Conservation (phyloP, 2,888 invertebrate species). For the Leptodirus hochenwartii region DNA sequence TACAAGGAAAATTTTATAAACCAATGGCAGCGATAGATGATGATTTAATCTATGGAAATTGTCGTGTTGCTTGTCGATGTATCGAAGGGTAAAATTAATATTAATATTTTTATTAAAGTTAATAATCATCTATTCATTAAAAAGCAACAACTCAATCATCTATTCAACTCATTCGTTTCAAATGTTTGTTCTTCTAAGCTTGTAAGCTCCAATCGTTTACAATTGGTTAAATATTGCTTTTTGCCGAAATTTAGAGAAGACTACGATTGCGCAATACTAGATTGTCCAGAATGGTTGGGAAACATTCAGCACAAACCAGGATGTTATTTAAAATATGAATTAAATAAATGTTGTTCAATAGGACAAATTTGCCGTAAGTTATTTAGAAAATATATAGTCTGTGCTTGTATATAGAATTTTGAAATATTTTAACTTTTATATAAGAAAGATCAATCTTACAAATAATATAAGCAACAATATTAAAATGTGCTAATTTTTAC, state of each 20-base stretch:
- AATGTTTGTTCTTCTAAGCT: too few relatives aligned
- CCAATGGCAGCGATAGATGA: background rate
- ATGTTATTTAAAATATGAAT: slow-evolving; percentile 9
- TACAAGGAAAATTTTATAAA: background rate
- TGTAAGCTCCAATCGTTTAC: too few relatives aligned
- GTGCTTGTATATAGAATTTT: too few relatives aligned
- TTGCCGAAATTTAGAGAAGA: background rate
- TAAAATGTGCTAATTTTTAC: too few relatives aligned
- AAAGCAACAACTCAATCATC: too few relatives aligned
- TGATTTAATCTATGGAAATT: background rate
- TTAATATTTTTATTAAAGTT: background rate
- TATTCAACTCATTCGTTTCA: too few relatives aligned
- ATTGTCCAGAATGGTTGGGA: background rate
- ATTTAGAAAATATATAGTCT: too few relatives aligned
- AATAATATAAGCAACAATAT: too few relatives aligned
- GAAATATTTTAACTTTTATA: too few relatives aligned
- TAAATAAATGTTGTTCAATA: slow-evolving; percentile 9
- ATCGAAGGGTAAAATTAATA: background rate
- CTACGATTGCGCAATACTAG: background rate
- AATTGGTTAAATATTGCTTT: background rate
- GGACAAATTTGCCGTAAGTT: slow-evolving; percentile 10
- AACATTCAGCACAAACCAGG: slow-evolving; percentile 4
- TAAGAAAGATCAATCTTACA: too few relatives aligned
- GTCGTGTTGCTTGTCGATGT: background rate
- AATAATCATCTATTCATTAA: background rate